Evolutionary conservation across 1,140 invertebrate species (phyloP), one percentile per base, ranked within the genome.

Genomic region (Panonychus citri): DNA sequence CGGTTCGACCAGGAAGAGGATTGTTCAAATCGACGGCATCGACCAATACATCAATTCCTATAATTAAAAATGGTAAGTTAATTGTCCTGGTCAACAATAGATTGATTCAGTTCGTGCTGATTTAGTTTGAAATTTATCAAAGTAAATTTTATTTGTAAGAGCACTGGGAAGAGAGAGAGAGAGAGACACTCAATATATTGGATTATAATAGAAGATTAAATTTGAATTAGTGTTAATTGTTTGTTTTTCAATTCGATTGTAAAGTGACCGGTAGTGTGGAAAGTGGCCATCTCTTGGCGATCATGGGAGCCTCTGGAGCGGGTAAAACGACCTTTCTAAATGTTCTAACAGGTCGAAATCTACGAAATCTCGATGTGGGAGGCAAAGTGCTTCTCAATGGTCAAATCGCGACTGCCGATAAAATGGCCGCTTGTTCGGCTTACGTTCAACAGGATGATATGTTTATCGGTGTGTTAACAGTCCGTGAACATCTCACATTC

Each of bases 401-500:
- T 83, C 66, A 76, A 80, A 10, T 77, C 81, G 57, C 72, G 75
- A n/a, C 67, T 86, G 28, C 79, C 76, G 58, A 85, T 85, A 64
- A 69, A 79, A 63, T 80, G 80, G 73, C 77, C 79, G 56, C 70
- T 82, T 58, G 77, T 77, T 82, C 86, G 54, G 82, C 82, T 61
- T 87, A 86, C 67, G 83, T 86, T 24, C 73, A 85, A 43, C 83
- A 87, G 65, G 78, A 86, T 65, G 83, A 86, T 64, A 77, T 84
- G 57, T 86, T 86, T 70, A 85, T 85, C 65, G 76, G 82, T 10
- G 81, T 81, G 65, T 73, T 87, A 57, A 86, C 82, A 1, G 71
- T 86, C 19, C 71, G 79, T 55, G 81, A 86, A 69, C 85, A 83
- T 0, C 71, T 86, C 52, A 77, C 79, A 68, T 93, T 53, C n/a